These are phyloP conservation scores for Xiphophorus birchmanni DNA, from an alignment of 2,797 vertebrate genomes.

Conservation along the genomic window DNA sequence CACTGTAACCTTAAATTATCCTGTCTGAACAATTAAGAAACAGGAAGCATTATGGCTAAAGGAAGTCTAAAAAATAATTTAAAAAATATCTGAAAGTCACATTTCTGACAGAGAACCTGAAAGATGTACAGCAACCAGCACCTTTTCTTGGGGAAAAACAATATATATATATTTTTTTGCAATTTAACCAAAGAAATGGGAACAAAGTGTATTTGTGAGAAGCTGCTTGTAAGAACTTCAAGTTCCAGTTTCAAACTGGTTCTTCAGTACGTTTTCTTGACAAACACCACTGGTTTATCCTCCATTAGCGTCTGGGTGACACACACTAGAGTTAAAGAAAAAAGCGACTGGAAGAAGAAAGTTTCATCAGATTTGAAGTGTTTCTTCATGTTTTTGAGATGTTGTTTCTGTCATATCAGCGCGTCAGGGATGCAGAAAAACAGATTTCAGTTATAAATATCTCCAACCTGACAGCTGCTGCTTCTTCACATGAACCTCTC, in stretches of 20 bases:
- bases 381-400: neutral
- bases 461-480: neutral
- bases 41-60: too few species aligned
- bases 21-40: too few species aligned
- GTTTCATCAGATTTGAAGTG: neutral
- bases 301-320: neutral
- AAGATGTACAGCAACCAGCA: too few species aligned
- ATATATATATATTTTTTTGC: too few species aligned
- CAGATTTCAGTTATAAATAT: neutral
- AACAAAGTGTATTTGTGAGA: neutral
- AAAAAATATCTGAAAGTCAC: too few species aligned
- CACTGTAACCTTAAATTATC: neutral
- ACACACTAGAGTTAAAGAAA: neutral
- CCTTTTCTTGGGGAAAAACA: too few species aligned
- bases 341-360: neutral
- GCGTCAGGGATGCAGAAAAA: neutral
- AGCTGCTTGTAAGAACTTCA: neutral
- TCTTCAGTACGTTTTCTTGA: neutral
- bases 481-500: neutral
- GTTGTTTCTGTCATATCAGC: neutral
- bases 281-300: neutral
- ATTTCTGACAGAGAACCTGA: too few species aligned
- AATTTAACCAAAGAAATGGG: too few species aligned
- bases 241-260: neutral
- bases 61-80: too few species aligned